Conservation (phyloP, 64 coral and sea anemone species). For the Astreopora myriophthalma region DNA sequence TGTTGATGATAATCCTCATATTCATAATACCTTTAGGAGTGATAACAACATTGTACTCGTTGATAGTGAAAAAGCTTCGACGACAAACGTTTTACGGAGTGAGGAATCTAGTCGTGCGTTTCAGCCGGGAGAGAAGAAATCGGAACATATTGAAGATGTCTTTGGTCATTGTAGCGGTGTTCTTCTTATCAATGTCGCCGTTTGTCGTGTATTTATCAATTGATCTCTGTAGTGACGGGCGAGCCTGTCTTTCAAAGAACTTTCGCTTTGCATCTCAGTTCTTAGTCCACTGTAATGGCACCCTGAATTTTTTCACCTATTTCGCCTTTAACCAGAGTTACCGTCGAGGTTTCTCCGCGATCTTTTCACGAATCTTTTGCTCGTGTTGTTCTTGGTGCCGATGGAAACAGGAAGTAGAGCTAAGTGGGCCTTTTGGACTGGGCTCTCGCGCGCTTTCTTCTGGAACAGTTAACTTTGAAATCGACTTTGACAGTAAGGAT, state of each 20-base stretch:
- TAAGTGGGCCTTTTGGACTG: not conserved
- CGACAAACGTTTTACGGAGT: not conserved
- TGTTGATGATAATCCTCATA: not conserved
- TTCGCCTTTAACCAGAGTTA: conserved; percentile 23
- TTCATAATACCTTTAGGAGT: not conserved
- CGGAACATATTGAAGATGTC: not conserved
- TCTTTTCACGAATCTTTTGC: not conserved
- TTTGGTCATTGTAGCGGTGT: not conserved
- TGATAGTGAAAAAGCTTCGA: not conserved
- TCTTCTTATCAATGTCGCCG: conserved; percentile 21
- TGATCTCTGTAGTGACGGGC: not conserved
- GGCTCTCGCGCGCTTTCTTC: not conserved
- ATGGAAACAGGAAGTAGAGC: not conserved
- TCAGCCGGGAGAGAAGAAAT: not conserved
- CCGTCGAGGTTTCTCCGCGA: conserved; percentile 1
- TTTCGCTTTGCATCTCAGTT: conserved; percentile 24
- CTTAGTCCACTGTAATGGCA: not conserved
- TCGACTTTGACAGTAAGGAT: not conserved
- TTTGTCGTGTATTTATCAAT: conserved; percentile 17
- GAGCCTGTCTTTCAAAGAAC: conserved; percentile 8
- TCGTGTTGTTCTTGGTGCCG: not conserved
- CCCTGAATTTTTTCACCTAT: conserved; percentile 4
- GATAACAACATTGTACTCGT: not conserved
- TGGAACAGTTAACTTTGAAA: not conserved
- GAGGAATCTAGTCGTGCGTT: not conserved